Evolutionary conservation across 1,140 invertebrate species (phyloP), one percentile per base, ranked within the genome.

Genomic region (Zophobas atratus): DNA sequence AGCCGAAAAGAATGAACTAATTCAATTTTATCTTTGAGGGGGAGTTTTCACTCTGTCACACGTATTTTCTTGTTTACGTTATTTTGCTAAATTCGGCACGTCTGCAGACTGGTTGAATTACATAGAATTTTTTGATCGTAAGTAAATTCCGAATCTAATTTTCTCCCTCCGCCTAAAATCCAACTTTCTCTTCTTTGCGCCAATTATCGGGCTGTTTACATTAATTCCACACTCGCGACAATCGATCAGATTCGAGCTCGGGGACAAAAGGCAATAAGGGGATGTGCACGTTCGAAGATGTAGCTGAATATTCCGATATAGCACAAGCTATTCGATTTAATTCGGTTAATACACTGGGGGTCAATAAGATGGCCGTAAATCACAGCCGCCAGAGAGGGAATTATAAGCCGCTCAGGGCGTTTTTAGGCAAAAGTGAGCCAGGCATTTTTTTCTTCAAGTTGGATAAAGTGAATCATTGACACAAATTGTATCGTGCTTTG

Each of bases 21-120:
- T 51, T 51, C 49, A 51, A 51, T 51, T 51, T 51, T 51, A 51
- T 51, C 49, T 51, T 51, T 2, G n/a, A 20, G n/a, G n/a, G 49
- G 20, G n/a, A 51, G 20, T 51, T 51, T 51, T 20, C 49, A 2
- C 6, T 51, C 49, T 63, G 57, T 63, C 57, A 39, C 57, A 63
- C 57, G 57, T 63, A 63, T 63, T 63, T 63, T 20, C 36, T 36
- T 63, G 57, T 63, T 63, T 63, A 63, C 32, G 35, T 63, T 63
- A 63, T 67, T 67, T 67, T 67, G 38, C 39, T 43, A 67, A 67
- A 67, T 67, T 67, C 60, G 60, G 60, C 60, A 67, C 60, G 60
- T 67, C 60, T 67, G 38, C 3, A 43, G 60, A 38, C 39, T 67
- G 60, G 38, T 43, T 67, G 60, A 43, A 67, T 67, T 67, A 67